Percentiles rank a stretch among this genome's conserved stretches.
Evolutionary conservation across 2,113 vertebrate genomes (phyloP).

Genomic region (Eptesicus fuscus): DNA sequence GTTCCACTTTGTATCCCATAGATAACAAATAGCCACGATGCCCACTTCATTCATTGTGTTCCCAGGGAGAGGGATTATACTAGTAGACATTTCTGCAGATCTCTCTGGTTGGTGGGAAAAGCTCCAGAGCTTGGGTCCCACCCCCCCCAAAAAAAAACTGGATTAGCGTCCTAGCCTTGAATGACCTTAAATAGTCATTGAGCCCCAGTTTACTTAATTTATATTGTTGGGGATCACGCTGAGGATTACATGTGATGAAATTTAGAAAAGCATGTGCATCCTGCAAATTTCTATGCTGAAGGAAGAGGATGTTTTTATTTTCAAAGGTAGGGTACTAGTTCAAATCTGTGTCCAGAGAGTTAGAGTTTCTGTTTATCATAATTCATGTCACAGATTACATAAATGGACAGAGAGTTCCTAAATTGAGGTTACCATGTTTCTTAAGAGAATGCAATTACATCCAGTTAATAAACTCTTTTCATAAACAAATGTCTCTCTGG

Average conservation of each 20-base stretch:
- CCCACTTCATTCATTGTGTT: not conserved
- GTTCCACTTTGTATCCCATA: not conserved
- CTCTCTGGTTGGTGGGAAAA: not conserved
- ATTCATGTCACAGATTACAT: not conserved
- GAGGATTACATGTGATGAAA: not conserved
- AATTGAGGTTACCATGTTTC: not conserved
- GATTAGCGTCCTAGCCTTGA: not conserved
- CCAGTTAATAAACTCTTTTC: slow-evolving; percentile 6
- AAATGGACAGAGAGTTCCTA: not conserved
- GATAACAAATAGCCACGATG: not conserved
- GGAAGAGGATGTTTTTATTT: not conserved
- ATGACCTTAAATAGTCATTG: not conserved
- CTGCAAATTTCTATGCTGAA: not conserved
- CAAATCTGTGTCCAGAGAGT: not conserved
- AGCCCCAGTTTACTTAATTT: not conserved
- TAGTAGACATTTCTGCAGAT: not conserved
- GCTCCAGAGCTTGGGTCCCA: not conserved
- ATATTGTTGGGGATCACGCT: not conserved
- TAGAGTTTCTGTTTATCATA: slow-evolving; percentile 15
- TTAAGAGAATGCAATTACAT: slow-evolving; percentile 23
- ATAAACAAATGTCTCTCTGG: not conserved
- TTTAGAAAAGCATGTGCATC: not conserved
- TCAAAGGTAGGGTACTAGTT: not conserved
- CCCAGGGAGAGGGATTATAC: not conserved
- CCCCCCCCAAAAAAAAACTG: not conserved